phyloP scores from a whole-genome alignment of 2,888 invertebrate genomes.

The Parnassius glacialis region DNA sequence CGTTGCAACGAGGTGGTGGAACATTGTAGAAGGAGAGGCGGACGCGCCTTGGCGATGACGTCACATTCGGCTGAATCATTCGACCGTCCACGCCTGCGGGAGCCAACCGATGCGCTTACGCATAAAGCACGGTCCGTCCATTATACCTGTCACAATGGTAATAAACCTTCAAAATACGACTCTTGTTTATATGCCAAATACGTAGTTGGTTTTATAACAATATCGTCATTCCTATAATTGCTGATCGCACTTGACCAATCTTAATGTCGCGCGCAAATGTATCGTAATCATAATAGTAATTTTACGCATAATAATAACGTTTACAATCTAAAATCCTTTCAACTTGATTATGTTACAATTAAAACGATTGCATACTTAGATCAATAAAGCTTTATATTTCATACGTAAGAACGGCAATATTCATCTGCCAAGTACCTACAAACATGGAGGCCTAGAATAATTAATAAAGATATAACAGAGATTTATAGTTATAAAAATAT shows the following conservation, averaged over 20 bases:
- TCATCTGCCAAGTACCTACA: too few relatives aligned
- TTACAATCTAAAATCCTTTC: too few relatives aligned
- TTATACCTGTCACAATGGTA: slow-evolving; percentile 30
- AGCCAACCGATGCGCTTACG: slow-evolving; percentile 52
- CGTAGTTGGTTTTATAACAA: slow-evolving; percentile 21
- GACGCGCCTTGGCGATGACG: slow-evolving; percentile 65
- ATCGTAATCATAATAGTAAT: not conserved
- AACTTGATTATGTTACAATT: too few relatives aligned
- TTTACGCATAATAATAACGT: too few relatives aligned
- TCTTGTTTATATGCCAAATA: slow-evolving; percentile 29
- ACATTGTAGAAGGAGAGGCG: slow-evolving; percentile 46
- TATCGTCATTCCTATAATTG: slow-evolving; percentile 31
- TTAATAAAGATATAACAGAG: too few relatives aligned
- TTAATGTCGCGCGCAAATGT: not conserved
- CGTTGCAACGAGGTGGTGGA: slow-evolving; percentile 32
- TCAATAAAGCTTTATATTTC: too few relatives aligned
- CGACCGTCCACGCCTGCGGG: slow-evolving; percentile 39
- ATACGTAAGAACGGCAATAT: too few relatives aligned
- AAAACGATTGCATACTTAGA: too few relatives aligned
- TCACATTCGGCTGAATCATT: slow-evolving; percentile 64
- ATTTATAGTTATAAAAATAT: too few relatives aligned
- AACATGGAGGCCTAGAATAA: too few relatives aligned
- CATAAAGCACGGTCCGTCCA: slow-evolving; percentile 51
- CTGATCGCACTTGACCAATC: slow-evolving; percentile 7
- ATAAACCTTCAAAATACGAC: slow-evolving; percentile 29